These are phyloP conservation scores for Calephelis virginiensis DNA, from an alignment of 1,140 invertebrate genomes.

Conservation along the genomic window DNA sequence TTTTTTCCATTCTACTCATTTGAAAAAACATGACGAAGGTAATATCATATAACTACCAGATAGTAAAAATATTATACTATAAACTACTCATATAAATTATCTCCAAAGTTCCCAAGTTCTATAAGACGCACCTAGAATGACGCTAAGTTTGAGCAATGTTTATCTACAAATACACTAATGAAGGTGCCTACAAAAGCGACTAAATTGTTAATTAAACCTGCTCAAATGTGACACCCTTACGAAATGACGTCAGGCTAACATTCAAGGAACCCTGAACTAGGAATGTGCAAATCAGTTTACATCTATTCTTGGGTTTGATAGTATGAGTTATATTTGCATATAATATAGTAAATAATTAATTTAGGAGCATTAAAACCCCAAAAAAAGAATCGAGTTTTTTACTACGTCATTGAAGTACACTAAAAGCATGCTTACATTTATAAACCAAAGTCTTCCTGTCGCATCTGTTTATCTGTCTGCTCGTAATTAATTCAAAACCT, in stretches of 20 bases:
- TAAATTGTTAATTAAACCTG: slow-evolving; percentile 78
- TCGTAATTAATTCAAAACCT: no score
- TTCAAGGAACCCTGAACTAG: slow-evolving; percentile 71
- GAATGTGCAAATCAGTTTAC: slow-evolving; percentile 18
- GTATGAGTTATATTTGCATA: no score
- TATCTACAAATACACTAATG: slow-evolving; percentile 78
- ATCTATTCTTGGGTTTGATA: not conserved
- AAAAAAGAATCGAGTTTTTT: not conserved
- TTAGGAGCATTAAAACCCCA: not conserved
- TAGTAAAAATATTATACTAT: no score
- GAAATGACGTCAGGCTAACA: slow-evolving; percentile 66
- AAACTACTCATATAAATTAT: not conserved
- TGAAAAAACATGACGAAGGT: no score
- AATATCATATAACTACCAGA: no score
- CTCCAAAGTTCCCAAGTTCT: slow-evolving; percentile 27
- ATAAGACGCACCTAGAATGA: slow-evolving; percentile 49
- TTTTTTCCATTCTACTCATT: no score
- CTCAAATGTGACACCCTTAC: slow-evolving; percentile 77
- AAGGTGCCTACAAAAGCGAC: slow-evolving; percentile 76
- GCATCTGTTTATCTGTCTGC: no score
- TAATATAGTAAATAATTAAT: no score
- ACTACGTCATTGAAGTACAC: no score
- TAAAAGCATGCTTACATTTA: no score
- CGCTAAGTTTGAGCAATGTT: slow-evolving; percentile 66
- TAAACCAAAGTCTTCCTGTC: no score